Conservation (phyloP, 2,113 vertebrate species). For the Heterochromis multidens region DNA sequence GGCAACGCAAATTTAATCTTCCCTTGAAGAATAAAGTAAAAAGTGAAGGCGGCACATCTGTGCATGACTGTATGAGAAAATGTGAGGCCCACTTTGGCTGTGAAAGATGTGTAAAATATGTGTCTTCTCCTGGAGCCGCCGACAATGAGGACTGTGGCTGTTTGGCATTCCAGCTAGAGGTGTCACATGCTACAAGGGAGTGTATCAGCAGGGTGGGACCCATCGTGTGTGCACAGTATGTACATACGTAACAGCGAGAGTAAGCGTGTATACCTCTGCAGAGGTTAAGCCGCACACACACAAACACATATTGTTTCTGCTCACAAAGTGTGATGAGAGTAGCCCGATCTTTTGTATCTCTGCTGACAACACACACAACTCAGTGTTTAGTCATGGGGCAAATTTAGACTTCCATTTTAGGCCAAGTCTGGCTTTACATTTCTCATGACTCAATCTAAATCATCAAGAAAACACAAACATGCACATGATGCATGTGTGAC, state of each 20-base stretch:
- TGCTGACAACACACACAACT: background rate
- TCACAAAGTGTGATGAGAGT: conserved; percentile 5
- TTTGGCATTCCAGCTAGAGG: conserved; percentile 56
- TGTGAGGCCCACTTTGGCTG: background rate
- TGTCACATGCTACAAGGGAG: conserved; percentile 59
- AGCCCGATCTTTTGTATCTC: conserved; percentile 8
- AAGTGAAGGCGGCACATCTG: background rate
- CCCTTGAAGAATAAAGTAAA: background rate
- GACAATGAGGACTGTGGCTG: conserved; percentile 43
- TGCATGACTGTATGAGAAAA: background rate
- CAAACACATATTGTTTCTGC: background rate
- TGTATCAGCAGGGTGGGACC: conserved; percentile 55
- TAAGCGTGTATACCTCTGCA: background rate
- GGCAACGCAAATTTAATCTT: conserved; percentile 6
- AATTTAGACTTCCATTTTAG: background rate
- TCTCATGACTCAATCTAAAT: background rate
- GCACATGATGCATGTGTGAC: background rate
- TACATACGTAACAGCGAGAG: background rate
- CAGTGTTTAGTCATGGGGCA: conserved; percentile 31
- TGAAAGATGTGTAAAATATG: conserved; percentile 22
- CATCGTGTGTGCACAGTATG: background rate
- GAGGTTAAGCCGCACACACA: background rate
- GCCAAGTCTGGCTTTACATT: background rate
- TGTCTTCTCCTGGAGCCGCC: conserved; percentile 7
- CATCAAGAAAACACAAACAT: background rate